phyloP scores from a whole-genome alignment of 2,113 vertebrate species.

The Macquaria ambigua region DNA sequence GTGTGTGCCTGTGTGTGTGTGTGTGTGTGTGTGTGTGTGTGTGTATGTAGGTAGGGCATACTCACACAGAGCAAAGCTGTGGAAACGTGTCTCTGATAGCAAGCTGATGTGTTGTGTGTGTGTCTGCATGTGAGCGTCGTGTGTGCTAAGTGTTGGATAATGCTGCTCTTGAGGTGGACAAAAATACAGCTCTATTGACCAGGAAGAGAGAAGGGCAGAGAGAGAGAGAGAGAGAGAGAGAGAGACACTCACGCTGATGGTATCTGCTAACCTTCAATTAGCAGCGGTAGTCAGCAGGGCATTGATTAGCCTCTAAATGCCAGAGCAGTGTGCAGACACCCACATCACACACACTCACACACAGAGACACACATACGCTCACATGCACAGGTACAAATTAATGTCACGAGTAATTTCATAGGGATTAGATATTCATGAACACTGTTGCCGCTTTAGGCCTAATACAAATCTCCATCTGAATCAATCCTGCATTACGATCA shows the following conservation, averaged over 20 bases:
- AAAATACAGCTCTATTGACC: constrained; percentile 59
- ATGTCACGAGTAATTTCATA: not conserved
- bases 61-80: not conserved
- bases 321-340: constrained; percentile 68
- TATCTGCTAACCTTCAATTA: constrained; percentile 88
- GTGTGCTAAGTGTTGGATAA: constrained; percentile 1
- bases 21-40: not conserved
- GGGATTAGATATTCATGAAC: not conserved
- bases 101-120: not conserved
- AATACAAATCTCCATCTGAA: not conserved
- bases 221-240: constrained; percentile 29
- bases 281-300: constrained; percentile 81
- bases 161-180: constrained; percentile 35
- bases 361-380: not conserved
- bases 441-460: not conserved
- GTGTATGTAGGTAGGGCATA: no score
- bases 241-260: constrained; percentile 72
- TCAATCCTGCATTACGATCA: not conserved
- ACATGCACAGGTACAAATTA: not conserved
- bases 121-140: not conserved
- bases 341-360: constrained; percentile 11
- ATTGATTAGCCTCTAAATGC: constrained; percentile 87
- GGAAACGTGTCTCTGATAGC: not conserved
- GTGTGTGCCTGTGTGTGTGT: not conserved
- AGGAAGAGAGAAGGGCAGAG: constrained; percentile 61